These are phyloP conservation scores for Mus caroli DNA, from an alignment of 2,797 vertebrate species.

Conservation along the genomic window DNA sequence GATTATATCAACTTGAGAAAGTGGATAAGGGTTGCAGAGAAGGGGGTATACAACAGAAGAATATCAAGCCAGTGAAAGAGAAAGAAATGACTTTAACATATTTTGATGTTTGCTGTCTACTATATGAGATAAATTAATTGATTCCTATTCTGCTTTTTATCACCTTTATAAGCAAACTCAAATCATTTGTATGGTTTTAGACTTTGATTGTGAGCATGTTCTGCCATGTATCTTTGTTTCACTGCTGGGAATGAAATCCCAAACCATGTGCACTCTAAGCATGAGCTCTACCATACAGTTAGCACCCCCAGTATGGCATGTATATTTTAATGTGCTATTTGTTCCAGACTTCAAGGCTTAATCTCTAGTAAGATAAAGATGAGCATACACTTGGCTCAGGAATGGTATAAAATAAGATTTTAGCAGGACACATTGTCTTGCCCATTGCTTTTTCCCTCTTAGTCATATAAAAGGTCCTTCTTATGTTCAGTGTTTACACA, in stretches of 20 bases:
- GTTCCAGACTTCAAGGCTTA: not conserved
- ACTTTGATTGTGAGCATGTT: not conserved
- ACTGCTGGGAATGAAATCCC: not conserved
- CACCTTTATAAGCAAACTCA: conserved; percentile 1
- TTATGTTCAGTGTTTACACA: conserved; percentile 34
- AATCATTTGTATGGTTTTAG: conserved; percentile 21
- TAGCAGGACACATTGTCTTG: not conserved
- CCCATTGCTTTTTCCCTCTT: conserved; percentile 14
- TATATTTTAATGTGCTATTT: conserved; percentile 46
- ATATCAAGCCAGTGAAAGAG: not conserved
- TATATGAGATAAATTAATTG: not conserved
- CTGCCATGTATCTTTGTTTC: not conserved
- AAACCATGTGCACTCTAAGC: not conserved
- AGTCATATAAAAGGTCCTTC: conserved; percentile 17
- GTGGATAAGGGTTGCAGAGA: not conserved
- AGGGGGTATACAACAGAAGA: not conserved
- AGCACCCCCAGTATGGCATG: not conserved
- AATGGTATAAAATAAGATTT: conserved; percentile 10
- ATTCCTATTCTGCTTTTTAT: not conserved
- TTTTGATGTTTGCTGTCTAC: not conserved
- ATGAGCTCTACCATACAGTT: not conserved
- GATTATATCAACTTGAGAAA: not conserved
- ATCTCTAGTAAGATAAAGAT: not conserved
- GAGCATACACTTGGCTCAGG: not conserved
- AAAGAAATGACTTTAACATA: conserved; percentile 5